phyloP scores from a whole-genome alignment of 2,888 invertebrate genomes.

The Oasisia sp. region DNA sequence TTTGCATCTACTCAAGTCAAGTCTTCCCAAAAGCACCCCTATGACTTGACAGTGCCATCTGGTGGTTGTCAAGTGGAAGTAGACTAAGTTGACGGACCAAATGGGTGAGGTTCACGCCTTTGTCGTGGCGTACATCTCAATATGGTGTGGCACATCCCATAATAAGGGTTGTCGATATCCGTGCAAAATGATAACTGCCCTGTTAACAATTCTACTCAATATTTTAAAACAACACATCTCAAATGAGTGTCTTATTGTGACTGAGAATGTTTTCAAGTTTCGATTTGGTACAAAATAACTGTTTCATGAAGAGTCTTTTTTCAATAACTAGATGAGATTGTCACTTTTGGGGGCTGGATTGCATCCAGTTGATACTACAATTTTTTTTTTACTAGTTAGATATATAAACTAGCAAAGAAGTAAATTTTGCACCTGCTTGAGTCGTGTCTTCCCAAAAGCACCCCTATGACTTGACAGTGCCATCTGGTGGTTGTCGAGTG shows the following conservation, averaged over 20 bases:
- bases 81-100: not conserved
- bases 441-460: constrained; percentile 21
- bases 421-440: not conserved
- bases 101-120: not conserved
- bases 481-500: constrained; percentile 28
- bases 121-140: not conserved
- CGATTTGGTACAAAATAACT: no score
- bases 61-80: constrained; percentile 22
- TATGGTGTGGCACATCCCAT: not conserved
- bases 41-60: constrained; percentile 22
- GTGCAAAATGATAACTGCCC: no score
- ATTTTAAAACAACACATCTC: no score
- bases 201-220: not conserved
- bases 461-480: not conserved
- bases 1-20: not conserved
- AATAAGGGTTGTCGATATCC: no score
- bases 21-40: constrained; percentile 30
- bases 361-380: no score
- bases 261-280: no score
- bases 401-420: no score
- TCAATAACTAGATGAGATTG: no score
- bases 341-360: no score
- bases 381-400: no score
- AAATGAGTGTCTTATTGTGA: no score
- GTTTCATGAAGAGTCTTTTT: no score